Evolutionary conservation across 1,140 invertebrate genomes (phyloP), one percentile per base, ranked within the genome.

Genomic region (Drosophila littoralis): DNA sequence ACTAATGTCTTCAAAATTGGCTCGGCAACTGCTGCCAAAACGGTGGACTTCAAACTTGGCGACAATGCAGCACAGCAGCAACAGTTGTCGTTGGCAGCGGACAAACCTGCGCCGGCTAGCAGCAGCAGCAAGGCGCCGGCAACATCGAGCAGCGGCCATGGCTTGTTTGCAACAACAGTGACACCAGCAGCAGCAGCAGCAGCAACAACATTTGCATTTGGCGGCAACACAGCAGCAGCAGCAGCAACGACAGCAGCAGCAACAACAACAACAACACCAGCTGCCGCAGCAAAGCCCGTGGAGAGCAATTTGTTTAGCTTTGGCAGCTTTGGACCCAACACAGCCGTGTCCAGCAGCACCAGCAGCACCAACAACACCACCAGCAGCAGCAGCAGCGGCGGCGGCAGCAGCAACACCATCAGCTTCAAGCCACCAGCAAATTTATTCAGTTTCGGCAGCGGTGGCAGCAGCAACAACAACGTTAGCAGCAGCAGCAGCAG

Each of bases 1-100:
- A 58, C 57, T 35, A 57, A 50, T 43, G 33, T 12, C 13, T 68
- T 55, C 8, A 74, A 45, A 40, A 55, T 74, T 55, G 57, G 50
- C 36, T 10, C 22, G 5, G 36, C 8, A 7, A 13, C 58, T 9
- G 22, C 13, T 10, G 33, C 8, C 15, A 63, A 55, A 55, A 33
- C 59, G 2, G 50, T 48, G 28, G 40, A 22, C 22, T 71, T 71
- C 10, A 66, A 58, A 32, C 9, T 72, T 43, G 38, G 36, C 28
- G 6, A n/a, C 35, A 35, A n/a, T 10, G 17, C 40, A 13, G 13
- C 65, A 61, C 50, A 36, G 7, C 50, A 32, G 40, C 58, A 42
- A 9, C 54, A 58, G 8, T 13, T 32, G 45, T 28, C 22, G 58
- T 45, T 48, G 58, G 43, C 58, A 60, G 28, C 43, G 42, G 58